A percentile compares a stretch with the other conserved stretches of the same genome.
These are phyloP conservation scores for Formica exsecta DNA, from an alignment of 1,140 invertebrate genomes.

Conservation along the genomic window DNA sequence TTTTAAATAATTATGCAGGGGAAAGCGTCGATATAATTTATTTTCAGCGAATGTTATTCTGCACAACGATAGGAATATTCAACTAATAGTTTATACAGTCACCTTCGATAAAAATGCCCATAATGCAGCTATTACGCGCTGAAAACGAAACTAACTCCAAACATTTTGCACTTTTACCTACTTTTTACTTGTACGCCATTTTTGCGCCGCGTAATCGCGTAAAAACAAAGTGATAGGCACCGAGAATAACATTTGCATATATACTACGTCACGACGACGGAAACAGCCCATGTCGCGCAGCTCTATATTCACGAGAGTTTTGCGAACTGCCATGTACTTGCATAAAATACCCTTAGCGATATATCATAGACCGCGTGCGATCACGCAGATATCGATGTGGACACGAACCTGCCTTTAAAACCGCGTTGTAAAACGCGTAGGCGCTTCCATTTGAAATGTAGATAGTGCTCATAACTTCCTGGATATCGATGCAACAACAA, in stretches of 20 bases:
- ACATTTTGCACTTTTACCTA: not conserved
- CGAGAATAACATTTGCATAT: constrained; percentile 45
- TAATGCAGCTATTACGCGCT: constrained; percentile 37
- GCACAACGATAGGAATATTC: not conserved
- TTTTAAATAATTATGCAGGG: not conserved
- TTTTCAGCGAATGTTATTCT: not conserved
- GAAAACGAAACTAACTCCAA: constrained; percentile 15
- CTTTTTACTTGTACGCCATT: not conserved
- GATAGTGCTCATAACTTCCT: constrained; percentile 49
- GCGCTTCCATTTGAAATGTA: constrained; percentile 55
- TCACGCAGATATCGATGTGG: constrained; percentile 39
- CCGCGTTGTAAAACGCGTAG: constrained; percentile 33
- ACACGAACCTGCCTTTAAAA: constrained; percentile 36
- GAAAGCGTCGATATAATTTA: not conserved
- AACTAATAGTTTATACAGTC: not conserved
- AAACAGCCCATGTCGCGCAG: not conserved
- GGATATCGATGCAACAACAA: constrained; percentile 32
- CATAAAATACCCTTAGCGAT: constrained; percentile 44
- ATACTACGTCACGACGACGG: not conserved
- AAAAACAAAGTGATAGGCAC: constrained; percentile 50
- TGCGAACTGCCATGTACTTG: constrained; percentile 31
- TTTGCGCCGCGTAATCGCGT: not conserved
- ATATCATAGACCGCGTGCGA: constrained; percentile 47
- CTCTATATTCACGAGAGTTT: constrained; percentile 51
- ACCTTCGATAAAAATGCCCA: not conserved